These are phyloP conservation scores for Drosophila nigrodunni DNA, from an alignment of 1,140 invertebrate species.

Conservation along the genomic window DNA sequence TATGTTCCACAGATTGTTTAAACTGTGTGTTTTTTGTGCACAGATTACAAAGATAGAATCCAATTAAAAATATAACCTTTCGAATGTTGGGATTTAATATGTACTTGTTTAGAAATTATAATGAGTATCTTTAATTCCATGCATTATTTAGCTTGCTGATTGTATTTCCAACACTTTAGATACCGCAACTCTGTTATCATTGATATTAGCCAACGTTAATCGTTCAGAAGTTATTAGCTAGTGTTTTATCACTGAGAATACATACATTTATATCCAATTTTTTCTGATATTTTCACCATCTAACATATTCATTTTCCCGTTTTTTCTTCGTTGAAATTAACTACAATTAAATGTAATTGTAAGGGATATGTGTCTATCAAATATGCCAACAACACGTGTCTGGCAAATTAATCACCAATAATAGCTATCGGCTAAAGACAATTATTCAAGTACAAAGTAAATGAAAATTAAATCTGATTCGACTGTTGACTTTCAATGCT, in stretches of 20 bases:
- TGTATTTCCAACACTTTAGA: not conserved
- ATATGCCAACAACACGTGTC: too few species aligned
- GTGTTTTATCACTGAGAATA: not conserved
- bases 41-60: not conserved
- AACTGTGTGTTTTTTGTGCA: not conserved
- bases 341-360: too few species aligned
- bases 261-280: too few species aligned
- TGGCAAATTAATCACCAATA: too few species aligned
- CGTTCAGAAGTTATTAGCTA: not conserved
- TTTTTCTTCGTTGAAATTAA: too few species aligned
- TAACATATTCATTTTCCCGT: too few species aligned
- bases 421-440: not conserved
- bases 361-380: too few species aligned
- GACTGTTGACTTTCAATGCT: not conserved
- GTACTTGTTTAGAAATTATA: not conserved
- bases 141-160: not conserved
- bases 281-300: too few species aligned
- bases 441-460: not conserved
- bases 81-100: too few species aligned
- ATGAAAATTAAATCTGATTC: not conserved
- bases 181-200: constrained; percentile 8
- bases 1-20: not conserved
- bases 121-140: not conserved
- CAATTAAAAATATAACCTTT: constrained; percentile 12
- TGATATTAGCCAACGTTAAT: constrained; percentile 2